phyloP scores from a whole-genome alignment of 2,797 vertebrate genomes.

The Rhabdophis nuchalis region DNA sequence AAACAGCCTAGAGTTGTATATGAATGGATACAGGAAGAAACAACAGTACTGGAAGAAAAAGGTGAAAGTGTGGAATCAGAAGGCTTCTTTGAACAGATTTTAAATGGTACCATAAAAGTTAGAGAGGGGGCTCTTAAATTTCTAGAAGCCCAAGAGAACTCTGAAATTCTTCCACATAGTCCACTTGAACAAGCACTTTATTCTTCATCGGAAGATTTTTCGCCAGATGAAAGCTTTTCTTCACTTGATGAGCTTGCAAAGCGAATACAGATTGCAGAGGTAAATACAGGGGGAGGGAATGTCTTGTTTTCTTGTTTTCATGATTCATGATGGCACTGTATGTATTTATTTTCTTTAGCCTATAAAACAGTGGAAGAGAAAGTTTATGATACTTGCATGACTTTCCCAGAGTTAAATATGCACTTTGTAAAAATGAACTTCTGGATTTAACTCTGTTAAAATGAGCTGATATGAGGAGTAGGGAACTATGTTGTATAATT shows the following conservation, averaged over 20 bases:
- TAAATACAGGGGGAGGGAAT: slow-evolving; percentile 59
- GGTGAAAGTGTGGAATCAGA: slow-evolving; percentile 62
- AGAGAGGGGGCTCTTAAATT: slow-evolving; percentile 58
- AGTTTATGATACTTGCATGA: neutral
- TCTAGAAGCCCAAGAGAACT: slow-evolving; percentile 65
- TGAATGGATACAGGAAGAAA: slow-evolving; percentile 55
- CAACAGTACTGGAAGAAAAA: slow-evolving; percentile 46
- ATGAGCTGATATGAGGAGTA: neutral
- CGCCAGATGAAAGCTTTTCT: slow-evolving; percentile 79
- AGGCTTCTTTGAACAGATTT: slow-evolving; percentile 69
- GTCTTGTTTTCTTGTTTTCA: no score
- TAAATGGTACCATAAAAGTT: slow-evolving; percentile 68
- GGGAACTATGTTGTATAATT: neutral
- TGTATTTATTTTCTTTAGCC: neutral
- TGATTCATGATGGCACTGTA: neutral
- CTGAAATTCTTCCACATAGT: slow-evolving; percentile 63
- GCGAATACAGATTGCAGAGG: slow-evolving; percentile 86
- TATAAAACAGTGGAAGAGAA: neutral
- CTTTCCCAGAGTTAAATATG: neutral
- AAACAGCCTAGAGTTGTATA: slow-evolving; percentile 21
- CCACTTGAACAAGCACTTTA: slow-evolving; percentile 67
- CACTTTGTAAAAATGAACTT: neutral
- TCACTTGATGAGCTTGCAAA: slow-evolving; percentile 88
- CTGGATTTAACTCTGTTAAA: neutral
- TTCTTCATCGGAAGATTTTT: slow-evolving; percentile 74